phyloP scores from a whole-genome alignment of 1,140 invertebrate species.

The Temnothorax curvispinosus region DNA sequence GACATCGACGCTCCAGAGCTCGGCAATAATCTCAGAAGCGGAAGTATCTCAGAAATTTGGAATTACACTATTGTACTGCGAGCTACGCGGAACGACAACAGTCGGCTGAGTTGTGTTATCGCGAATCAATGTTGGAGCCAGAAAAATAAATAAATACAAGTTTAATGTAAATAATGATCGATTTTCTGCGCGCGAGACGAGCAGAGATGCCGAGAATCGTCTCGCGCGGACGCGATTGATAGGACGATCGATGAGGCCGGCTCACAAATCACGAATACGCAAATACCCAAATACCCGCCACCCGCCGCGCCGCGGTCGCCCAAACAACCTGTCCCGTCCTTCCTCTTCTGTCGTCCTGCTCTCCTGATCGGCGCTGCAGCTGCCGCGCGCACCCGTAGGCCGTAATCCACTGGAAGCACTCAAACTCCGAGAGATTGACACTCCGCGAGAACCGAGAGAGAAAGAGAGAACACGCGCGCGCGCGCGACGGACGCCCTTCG shows the following conservation, averaged over 20 bases:
- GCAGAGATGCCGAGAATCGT: too few species aligned
- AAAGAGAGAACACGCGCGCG: too few species aligned
- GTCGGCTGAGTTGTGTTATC: too few species aligned
- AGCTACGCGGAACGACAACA: background rate
- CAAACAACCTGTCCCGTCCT: constrained; percentile 61
- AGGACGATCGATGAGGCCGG: constrained; percentile 64
- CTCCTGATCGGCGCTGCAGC: constrained; percentile 14
- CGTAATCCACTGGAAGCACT: constrained; percentile 68
- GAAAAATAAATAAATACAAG: background rate
- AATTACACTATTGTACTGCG: background rate
- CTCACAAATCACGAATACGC: constrained; percentile 64
- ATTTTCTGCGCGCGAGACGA: background rate
- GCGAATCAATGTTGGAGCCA: background rate
- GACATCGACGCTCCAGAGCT: background rate
- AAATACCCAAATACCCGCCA: background rate
- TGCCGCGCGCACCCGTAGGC: constrained; percentile 5
- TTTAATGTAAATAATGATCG: background rate
- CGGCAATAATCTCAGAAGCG: background rate
- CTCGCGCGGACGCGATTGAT: constrained; percentile 32
- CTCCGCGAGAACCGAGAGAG: background rate
- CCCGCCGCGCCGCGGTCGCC: background rate
- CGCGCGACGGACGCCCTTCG: too few species aligned
- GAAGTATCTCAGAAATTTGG: background rate
- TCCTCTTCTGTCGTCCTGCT: background rate
- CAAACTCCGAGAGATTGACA: constrained; percentile 46